Percentiles rank a stretch among this genome's conserved stretches.
Evolutionary conservation across 2,113 vertebrate genomes (phyloP).

Genomic region (Nanorana parkeri): DNA sequence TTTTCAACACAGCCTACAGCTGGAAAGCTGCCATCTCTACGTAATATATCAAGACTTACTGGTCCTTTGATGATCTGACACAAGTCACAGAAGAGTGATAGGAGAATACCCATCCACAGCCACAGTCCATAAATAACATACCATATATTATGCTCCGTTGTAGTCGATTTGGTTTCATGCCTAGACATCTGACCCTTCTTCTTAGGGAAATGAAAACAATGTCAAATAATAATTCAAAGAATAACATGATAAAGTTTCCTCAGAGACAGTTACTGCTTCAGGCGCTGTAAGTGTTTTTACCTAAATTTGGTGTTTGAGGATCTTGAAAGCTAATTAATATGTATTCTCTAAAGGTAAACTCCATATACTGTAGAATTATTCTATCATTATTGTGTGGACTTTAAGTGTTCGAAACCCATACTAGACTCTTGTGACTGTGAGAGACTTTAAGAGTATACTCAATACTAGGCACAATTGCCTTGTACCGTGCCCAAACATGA

Average conservation of each 20-base stretch:
- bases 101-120: background rate
- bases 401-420: no score
- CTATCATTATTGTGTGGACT: no score
- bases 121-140: conserved; percentile 24
- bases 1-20: conserved; percentile 32
- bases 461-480: no score
- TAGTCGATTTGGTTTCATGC: background rate
- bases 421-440: no score
- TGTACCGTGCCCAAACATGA: no score
- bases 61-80: conserved; percentile 39
- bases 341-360: no score
- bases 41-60: conserved; percentile 28
- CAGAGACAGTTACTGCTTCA: no score
- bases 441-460: no score
- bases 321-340: no score
- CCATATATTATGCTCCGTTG: background rate
- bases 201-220: background rate
- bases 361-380: no score
- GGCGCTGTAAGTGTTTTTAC: no score
- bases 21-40: conserved; percentile 38
- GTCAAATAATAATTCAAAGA: background rate
- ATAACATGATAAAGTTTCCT: background rate
- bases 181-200: background rate
- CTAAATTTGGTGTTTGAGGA: no score
- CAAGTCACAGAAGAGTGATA: conserved; percentile 28